A percentile compares a stretch with the other conserved stretches of the same genome.
Conservation (phyloP, 2,888 invertebrate species). For the Keiferia lycopersicella region DNA sequence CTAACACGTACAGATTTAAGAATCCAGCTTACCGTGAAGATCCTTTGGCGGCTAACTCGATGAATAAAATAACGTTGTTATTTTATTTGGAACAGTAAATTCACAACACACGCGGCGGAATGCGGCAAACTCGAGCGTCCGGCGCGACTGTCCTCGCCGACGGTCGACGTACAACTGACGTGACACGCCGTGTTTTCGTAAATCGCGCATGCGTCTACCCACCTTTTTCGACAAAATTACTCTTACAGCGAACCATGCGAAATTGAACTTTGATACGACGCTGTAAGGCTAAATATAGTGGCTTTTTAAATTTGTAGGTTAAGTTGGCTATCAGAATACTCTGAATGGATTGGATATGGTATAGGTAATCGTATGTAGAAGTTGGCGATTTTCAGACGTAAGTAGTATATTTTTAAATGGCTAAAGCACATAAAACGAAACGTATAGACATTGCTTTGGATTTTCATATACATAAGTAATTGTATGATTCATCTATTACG, state of each 20-base stretch:
- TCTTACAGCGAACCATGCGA: conserved; percentile 26
- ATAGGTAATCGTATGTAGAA: not conserved
- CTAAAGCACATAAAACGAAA: too few species aligned
- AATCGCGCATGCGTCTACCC: conserved; percentile 62
- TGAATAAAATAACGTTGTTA: conserved; percentile 44
- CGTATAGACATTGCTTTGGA: too few species aligned
- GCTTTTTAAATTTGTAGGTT: conserved; percentile 8
- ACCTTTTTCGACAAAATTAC: conserved; percentile 47
- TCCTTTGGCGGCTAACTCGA: conserved; percentile 45
- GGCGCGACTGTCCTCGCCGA: conserved; percentile 47
- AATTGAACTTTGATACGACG: conserved; percentile 36
- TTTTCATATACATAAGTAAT: too few species aligned
- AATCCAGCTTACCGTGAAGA: conserved; percentile 53
- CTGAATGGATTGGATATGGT: conserved; percentile 24
- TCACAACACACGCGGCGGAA: conserved; percentile 60
- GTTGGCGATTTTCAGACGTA: not conserved
- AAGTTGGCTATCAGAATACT: conserved; percentile 13
- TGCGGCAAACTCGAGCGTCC: conserved; percentile 32
- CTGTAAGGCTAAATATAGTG: conserved; percentile 33
- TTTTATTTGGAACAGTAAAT: conserved; percentile 40
- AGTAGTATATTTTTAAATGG: conserved; percentile 1
- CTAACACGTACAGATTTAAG: not conserved
- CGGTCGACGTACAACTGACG: conserved; percentile 59
- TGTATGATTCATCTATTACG: too few species aligned
- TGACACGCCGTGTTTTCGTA: conserved; percentile 64